A percentile compares a stretch with the other conserved stretches of the same genome.
These are phyloP conservation scores for Mastomys coucha DNA, from an alignment of 2,113 vertebrate genomes.

Conservation along the genomic window DNA sequence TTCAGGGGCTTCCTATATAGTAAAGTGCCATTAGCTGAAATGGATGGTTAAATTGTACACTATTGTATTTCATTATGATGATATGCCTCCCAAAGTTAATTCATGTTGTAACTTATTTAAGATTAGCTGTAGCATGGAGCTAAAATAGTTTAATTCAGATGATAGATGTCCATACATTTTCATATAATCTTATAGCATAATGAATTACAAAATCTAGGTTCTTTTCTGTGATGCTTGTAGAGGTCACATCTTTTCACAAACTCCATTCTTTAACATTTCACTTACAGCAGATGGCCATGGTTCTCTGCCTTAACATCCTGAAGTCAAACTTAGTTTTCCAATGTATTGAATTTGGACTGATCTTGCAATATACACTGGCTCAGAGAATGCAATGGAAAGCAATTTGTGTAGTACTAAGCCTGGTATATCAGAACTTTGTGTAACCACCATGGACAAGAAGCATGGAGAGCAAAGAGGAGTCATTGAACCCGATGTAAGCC, in stretches of 20 bases:
- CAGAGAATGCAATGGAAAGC: background rate
- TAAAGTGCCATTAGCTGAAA: background rate
- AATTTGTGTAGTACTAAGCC: background rate
- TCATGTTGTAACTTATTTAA: background rate
- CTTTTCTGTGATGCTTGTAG: background rate
- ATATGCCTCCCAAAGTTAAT: background rate
- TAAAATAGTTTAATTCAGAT: conserved; percentile 29
- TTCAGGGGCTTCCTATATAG: background rate
- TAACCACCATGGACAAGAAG: background rate
- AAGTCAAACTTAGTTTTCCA: background rate
- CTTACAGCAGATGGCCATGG: background rate
- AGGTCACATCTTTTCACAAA: background rate
- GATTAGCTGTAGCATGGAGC: background rate
- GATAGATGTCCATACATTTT: background rate
- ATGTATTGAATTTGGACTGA: background rate
- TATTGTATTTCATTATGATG: background rate
- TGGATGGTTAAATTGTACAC: background rate
- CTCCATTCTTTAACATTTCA: background rate
- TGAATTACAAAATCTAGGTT: background rate
- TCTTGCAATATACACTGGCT: background rate
- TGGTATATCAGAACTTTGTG: background rate
- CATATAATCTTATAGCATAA: background rate
- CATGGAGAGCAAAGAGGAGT: background rate
- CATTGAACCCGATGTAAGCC: background rate
- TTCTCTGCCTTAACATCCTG: background rate